Base-by-base conservation (phyloP, 2,888 invertebrate genomes). In the Alsophila aescularia region DNA sequence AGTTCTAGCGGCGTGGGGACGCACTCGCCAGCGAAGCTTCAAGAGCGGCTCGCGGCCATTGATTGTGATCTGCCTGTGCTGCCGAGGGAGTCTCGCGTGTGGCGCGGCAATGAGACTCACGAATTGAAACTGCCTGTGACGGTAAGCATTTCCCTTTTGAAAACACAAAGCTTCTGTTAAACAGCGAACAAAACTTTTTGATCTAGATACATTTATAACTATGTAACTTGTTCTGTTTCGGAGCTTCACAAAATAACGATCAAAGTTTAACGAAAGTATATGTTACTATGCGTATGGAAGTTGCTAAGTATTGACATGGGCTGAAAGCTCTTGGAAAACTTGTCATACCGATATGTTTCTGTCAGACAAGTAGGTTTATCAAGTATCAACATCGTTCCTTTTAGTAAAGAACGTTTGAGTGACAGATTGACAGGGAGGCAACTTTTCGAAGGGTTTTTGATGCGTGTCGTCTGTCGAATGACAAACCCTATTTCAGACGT, bases 101-200 rank as follows among this genome's bases (percentile, higher is more conserved):
- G 95, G 95, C 93, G 94, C 40, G 94, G 94, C 70, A 95, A 95
- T 75, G 94, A 95, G 78, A 95, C 95, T 12, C 95, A 94, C 73
- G 95, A 95, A 77, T 87, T 95, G 66, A 92, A 93, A 70, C 85
- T 95, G 50, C 94, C 95, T 16, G 91, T 93, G 76, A 93, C 92
- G 91, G 95, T 95, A 87, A 94, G 93, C 60, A 62, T 37, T 31
- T 9, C 2, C n/a, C n/a, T 41, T 18, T 27, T 16, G 29, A 14
- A 42, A n/a, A n/a, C n/a, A n/a, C n/a, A n/a, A n/a, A n/a, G n/a
- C n/a, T n/a, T n/a, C n/a, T n/a, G 29, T 16, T 24, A 7, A 8
- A 24, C 1, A 24, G 7, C 24, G 16, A 44, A 6, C 5, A 27
- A 27, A 9, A 45, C 16, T 48, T 48, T 16, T 36, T 29, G 53